Conservation (phyloP, 2,888 invertebrate genomes). For the Chydorus sphaericus region DNA sequence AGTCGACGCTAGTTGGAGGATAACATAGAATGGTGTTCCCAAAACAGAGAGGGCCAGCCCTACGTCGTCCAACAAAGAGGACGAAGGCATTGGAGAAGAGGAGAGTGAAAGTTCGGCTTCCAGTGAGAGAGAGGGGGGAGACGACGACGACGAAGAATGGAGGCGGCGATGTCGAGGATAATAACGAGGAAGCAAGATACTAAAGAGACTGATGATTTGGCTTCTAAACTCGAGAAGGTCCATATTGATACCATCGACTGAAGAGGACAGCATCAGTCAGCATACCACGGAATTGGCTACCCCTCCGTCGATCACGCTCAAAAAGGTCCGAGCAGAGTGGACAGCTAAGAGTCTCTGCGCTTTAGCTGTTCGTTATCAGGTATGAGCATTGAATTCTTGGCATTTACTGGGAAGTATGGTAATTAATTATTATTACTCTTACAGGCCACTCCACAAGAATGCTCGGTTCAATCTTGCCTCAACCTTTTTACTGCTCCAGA, state of each 20-base stretch:
- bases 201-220: too few species aligned
- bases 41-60: neutral
- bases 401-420: too few species aligned
- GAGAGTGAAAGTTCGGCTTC: constrained; percentile 2
- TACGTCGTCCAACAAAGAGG: constrained; percentile 1
- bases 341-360: constrained; percentile 9
- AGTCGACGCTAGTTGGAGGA: neutral
- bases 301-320: neutral
- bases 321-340: constrained; percentile 4
- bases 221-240: too few species aligned
- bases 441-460: constrained; percentile 34
- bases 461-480: constrained; percentile 62
- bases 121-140: constrained; percentile 2
- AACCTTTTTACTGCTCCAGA: constrained; percentile 85
- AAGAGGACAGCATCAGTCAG: neutral
- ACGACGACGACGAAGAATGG: constrained; percentile 10
- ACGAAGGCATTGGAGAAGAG: constrained; percentile 11
- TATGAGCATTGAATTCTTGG: too few species aligned
- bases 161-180: neutral
- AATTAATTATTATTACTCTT: too few species aligned
- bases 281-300: neutral
- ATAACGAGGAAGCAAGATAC: neutral
- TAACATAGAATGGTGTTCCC: too few species aligned
- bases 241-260: too few species aligned
- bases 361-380: constrained; percentile 12